A percentile compares a stretch with the other conserved stretches of the same genome.
Conservation (phyloP, 2,888 invertebrate genomes). For the Fragum whitleyi region DNA sequence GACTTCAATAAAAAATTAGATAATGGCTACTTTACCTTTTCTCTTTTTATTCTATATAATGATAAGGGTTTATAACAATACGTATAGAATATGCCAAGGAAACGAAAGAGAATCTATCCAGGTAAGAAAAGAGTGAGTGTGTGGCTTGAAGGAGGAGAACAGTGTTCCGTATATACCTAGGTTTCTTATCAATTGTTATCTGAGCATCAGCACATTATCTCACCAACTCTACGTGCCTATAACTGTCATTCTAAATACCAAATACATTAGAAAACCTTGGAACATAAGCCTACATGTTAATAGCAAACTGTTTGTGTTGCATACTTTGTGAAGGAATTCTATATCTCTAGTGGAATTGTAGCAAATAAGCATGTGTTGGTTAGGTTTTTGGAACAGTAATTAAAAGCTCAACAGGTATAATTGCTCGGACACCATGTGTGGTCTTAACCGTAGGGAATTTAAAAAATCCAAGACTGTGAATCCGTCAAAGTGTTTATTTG, state of each 20-base stretch:
- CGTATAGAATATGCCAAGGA: background rate
- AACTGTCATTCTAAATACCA: constrained; percentile 23
- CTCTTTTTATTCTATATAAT: too few relatives aligned
- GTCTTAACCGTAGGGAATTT: constrained; percentile 1
- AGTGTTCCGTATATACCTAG: constrained; percentile 1
- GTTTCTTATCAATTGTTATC: constrained; percentile 16
- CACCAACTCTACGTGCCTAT: background rate
- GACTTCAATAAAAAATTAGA: too few relatives aligned
- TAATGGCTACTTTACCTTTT: too few relatives aligned
- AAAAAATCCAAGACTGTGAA: background rate
- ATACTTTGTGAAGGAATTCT: too few relatives aligned
- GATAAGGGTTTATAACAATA: background rate
- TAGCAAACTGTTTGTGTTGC: too few relatives aligned
- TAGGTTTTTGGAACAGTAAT: too few relatives aligned
- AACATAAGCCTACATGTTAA: too few relatives aligned
- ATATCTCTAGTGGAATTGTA: too few relatives aligned
- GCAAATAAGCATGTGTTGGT: too few relatives aligned
- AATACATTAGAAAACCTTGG: background rate
- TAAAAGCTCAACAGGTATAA: background rate
- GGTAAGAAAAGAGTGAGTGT: background rate
- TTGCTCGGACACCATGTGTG: constrained; percentile 9
- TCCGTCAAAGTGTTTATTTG: constrained; percentile 1
- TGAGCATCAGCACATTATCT: constrained; percentile 16
- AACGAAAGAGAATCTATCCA: background rate
- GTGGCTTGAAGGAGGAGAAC: background rate